A percentile compares a stretch with the other conserved stretches of the same genome.
Conservation (phyloP, 1,140 invertebrate genomes). For the Plodia interpunctella region DNA sequence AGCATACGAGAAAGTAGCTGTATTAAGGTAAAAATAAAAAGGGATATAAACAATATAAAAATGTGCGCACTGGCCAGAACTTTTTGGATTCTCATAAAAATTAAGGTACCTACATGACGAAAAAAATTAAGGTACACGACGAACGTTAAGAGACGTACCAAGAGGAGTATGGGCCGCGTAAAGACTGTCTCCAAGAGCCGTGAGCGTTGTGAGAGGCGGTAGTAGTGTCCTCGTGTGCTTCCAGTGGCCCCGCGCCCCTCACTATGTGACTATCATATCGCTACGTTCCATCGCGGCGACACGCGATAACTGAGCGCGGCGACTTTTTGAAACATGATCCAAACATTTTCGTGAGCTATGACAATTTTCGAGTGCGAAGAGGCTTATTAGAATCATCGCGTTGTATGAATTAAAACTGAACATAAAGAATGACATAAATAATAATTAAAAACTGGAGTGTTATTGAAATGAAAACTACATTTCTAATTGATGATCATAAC, state of each 20-base stretch:
- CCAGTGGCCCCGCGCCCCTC: constrained; percentile 54
- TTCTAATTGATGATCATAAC: constrained; percentile 78
- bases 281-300: constrained; percentile 14
- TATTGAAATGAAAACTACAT: constrained; percentile 78
- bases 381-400: constrained; percentile 63
- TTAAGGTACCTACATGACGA: no score
- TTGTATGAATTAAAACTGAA: constrained; percentile 64
- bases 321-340: constrained; percentile 27
- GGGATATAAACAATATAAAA: no score
- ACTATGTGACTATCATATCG: constrained; percentile 19
- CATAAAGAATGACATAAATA: constrained; percentile 55
- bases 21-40: no score
- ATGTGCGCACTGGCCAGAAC: no score
- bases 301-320: constrained; percentile 25
- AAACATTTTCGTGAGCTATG: constrained; percentile 50
- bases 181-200: constrained; percentile 5
- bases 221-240: constrained; percentile 61
- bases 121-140: no score
- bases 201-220: constrained; percentile 24
- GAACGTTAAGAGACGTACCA: no score
- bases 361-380: constrained; percentile 59
- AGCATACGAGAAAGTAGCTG: no score
- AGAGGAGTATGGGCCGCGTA: neutral
- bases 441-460: constrained; percentile 65
- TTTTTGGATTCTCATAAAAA: no score